phyloP scores from a whole-genome alignment of 2,797 vertebrate species.

The Hipposideros larvatus region DNA sequence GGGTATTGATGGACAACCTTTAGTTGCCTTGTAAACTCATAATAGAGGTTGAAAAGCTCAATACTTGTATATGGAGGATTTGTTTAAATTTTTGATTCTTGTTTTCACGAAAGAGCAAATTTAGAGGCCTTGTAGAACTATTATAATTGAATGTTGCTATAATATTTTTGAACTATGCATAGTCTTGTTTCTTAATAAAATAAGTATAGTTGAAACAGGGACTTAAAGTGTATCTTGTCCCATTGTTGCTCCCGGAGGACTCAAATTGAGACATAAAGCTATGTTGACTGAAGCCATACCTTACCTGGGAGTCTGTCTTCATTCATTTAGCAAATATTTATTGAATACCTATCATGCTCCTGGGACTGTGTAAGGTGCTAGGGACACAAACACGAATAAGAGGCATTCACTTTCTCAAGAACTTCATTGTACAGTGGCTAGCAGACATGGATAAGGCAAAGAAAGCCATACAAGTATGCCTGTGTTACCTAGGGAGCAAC shows the following conservation, averaged over 20 bases:
- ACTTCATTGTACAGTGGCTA: neutral
- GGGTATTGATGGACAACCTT: neutral
- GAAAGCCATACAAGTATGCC: neutral
- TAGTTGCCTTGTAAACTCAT: neutral
- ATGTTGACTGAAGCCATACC: neutral
- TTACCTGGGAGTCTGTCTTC: neutral
- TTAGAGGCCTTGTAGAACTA: neutral
- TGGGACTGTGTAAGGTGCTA: neutral
- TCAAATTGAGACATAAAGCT: neutral
- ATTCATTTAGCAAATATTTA: neutral
- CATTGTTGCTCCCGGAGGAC: neutral
- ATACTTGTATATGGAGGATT: neutral
- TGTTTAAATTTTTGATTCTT: conserved; percentile 8
- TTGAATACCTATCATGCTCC: neutral
- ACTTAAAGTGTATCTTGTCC: neutral
- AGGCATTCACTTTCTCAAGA: neutral
- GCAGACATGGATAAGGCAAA: neutral
- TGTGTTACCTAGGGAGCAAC: neutral
- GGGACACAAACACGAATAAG: neutral
- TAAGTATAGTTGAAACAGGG: neutral
- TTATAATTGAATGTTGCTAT: neutral
- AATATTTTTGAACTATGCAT: neutral
- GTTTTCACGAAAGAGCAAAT: neutral
- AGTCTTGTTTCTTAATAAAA: conserved; percentile 5
- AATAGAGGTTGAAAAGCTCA: neutral